Conservation (phyloP, 2,888 invertebrate genomes). For the Anoplius nigerrimus region DNA sequence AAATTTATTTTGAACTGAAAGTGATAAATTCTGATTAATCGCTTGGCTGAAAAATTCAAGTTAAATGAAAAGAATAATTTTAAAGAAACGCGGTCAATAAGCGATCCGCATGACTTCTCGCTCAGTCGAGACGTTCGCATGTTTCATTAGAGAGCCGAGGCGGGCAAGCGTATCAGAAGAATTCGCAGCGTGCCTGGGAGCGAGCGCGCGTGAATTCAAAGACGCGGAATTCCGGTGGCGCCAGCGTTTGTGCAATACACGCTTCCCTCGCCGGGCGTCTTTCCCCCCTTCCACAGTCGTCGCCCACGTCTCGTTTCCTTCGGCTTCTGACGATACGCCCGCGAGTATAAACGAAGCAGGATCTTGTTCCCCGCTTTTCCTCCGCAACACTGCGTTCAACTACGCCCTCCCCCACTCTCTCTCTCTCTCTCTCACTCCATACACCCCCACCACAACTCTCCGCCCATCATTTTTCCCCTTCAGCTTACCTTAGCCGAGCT, state of each 20-base stretch:
- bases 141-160: too few species aligned
- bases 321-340: neutral
- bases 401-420: slow-evolving; percentile 1
- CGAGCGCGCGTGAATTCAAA: neutral
- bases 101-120: too few species aligned
- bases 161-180: too few species aligned
- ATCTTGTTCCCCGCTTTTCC: slow-evolving; percentile 24
- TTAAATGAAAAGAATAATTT: too few species aligned
- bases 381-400: slow-evolving; percentile 15
- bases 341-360: slow-evolving; percentile 22
- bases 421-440: slow-evolving; percentile 14
- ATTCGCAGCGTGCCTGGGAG: too few species aligned
- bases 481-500: too few species aligned
- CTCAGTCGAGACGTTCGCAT: too few species aligned
- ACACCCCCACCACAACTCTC: slow-evolving; percentile 20
- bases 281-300: neutral
- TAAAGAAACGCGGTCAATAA: too few species aligned
- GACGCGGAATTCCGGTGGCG: neutral
- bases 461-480: slow-evolving; percentile 2
- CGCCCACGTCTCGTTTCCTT: neutral
- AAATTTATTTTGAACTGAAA: too few species aligned
- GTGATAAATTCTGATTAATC: too few species aligned
- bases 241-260: slow-evolving; percentile 2
- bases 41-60: too few species aligned
- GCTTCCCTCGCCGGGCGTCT: neutral